Base-by-base conservation (phyloP, 2,797 vertebrate genomes). In the Gila robusta region DNA sequence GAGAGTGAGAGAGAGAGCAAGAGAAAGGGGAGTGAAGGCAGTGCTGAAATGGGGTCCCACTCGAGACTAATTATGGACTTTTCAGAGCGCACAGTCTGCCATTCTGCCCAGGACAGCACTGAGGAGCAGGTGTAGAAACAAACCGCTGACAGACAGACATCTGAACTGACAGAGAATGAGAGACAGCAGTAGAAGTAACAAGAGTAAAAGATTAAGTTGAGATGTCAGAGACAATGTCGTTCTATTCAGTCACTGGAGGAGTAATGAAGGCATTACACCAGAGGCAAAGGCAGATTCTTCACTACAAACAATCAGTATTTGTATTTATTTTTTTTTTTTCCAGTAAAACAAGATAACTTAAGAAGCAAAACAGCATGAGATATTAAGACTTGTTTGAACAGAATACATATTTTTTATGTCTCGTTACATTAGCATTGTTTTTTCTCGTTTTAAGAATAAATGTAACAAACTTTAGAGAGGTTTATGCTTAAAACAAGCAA, bases 21-120 rank as follows among this genome's bases (percentile, higher is more conserved):
- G 37, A 62, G 26, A 5, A 17, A 62, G 17, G 0, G 39, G 17
- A 19, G 54, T 8, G 6, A 52, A 64, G 67, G 26, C n/a, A 32
- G 69, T 47, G 69, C 21, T 59, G 37, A 83, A 83, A 83, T 64
- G 83, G 66, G 66, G 23, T 81, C 83, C 85, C 86, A 86, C 88
- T 81, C 69, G 83, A 86, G 83, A 89, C 83, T 87, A 87, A 89
- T 86, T 87, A 87, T 81, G 69, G 74, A 87, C 56, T 79, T 85
- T 89, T 85, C 82, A 87, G 80, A 87, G 80, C 56, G 44, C 86
- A 87, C 73, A 78, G 73, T 67, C 76, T 89, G 81, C 64, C 64
- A 83, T 82, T 89, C 83, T 85, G 44, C 80, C 83, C 82, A 49
- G 83, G 79, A 89, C 86, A 83, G 69, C 81, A 67, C 62, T 49